These are phyloP conservation scores for Caenorhabditis panamensis DNA, from an alignment of 2,888 invertebrate species.

Conservation along the genomic window DNA sequence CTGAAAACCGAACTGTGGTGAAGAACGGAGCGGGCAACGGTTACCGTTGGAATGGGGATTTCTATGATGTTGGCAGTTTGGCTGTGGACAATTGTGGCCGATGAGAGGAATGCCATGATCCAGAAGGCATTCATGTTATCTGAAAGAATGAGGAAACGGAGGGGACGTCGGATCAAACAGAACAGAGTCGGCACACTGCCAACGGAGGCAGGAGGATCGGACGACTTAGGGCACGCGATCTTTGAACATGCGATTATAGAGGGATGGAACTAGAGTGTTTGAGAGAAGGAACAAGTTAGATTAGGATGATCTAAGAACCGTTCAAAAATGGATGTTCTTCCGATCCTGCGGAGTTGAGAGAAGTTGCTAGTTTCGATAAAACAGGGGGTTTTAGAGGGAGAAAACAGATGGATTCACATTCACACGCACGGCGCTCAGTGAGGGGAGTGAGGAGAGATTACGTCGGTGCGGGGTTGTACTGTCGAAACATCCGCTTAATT, in stretches of 20 bases:
- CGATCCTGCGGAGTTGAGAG: not conserved
- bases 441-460: conserved; percentile 30
- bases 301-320: not conserved
- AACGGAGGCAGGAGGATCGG: not conserved
- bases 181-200: not conserved
- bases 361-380: not conserved
- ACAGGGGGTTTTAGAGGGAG: not conserved
- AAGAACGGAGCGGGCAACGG: not conserved
- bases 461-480: conserved; percentile 12
- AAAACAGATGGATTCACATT: not conserved
- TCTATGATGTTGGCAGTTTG: conserved; percentile 52
- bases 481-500: conserved; percentile 53
- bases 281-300: not conserved
- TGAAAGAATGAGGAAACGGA: not conserved
- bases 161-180: not conserved
- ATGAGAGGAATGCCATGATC: conserved; percentile 36
- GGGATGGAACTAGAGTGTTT: conserved; percentile 3
- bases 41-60: conserved; percentile 50
- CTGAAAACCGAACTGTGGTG: conserved; percentile 34
- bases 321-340: not conserved
- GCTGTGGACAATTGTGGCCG: not conserved
- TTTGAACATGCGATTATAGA: not conserved
- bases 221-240: not conserved
- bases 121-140: conserved; percentile 39
- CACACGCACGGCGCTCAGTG: not conserved